A percentile compares a stretch with the other conserved stretches of the same genome.
Evolutionary conservation across 1,140 invertebrate species (phyloP).

Genomic region (Bicyclus anynana): DNA sequence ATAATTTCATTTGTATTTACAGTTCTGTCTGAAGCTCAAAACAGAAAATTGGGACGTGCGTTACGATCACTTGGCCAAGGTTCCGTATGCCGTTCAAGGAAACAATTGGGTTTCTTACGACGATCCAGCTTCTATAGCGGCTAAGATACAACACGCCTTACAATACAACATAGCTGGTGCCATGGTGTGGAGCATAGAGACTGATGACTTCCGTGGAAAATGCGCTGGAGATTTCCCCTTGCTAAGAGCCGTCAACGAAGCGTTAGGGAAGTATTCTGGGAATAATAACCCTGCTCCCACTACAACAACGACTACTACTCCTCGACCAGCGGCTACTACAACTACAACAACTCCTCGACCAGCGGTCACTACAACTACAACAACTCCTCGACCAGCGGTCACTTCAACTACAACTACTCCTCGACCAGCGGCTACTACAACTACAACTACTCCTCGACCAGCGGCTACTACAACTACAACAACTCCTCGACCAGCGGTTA

Average conservation of each 20-base stretch:
- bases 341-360: not conserved
- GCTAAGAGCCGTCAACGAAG: conserved; percentile 31
- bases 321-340: not conserved
- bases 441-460: not conserved
- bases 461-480: not conserved
- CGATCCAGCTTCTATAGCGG: conserved; percentile 74
- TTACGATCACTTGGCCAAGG: conserved; percentile 37
- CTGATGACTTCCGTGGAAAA: conserved; percentile 82
- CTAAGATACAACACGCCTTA: conserved; percentile 78
- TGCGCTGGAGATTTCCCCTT: conserved; percentile 76
- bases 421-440: not conserved
- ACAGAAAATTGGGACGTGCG: conserved; percentile 46
- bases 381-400: not conserved
- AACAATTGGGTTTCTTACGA: conserved; percentile 89
- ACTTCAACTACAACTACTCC: not conserved
- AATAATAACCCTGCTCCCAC: not conserved
- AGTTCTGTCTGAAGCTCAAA: conserved; percentile 49
- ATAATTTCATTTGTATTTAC: conserved; percentile 8
- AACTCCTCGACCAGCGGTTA: not conserved
- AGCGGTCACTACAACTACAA: not conserved
- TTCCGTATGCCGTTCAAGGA: conserved; percentile 78
- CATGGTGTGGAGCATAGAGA: conserved; percentile 87
- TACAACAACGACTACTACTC: not conserved
- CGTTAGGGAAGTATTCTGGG: not conserved
- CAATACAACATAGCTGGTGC: conserved; percentile 78